Conservation (phyloP, 2,113 vertebrate species). For the Pseudonaja textilis region DNA sequence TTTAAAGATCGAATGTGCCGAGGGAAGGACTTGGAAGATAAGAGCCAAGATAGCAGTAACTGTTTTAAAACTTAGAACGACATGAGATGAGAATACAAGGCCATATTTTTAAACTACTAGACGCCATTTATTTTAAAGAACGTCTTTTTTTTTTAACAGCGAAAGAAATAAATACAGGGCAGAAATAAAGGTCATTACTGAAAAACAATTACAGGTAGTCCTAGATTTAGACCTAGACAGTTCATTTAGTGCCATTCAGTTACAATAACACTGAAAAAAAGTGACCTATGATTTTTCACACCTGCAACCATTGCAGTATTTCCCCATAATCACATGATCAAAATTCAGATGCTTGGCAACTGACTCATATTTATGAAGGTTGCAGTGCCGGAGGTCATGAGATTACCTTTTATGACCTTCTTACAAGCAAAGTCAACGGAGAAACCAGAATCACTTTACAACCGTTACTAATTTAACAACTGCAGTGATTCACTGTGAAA, state of each 20-base stretch:
- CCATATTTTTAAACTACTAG: not conserved
- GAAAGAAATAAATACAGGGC: not conserved
- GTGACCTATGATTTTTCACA: not conserved
- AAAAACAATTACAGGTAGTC: not conserved
- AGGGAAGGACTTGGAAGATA: not conserved
- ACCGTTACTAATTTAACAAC: not conserved
- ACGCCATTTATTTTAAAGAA: not conserved
- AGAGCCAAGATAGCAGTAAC: not conserved
- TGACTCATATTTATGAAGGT: not conserved
- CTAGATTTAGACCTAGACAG: not conserved
- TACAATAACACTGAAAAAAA: not conserved
- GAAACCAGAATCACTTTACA: not conserved
- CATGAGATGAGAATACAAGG: not conserved
- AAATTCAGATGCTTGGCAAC: not conserved
- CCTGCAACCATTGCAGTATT: not conserved
- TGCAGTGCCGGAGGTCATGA: not conserved
- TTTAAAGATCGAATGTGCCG: not conserved
- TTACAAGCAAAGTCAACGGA: not conserved
- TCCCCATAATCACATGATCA: not conserved
- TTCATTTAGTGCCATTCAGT: not conserved
- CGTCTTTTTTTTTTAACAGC: not conserved
- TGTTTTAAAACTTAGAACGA: not conserved
- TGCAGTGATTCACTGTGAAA: not conserved
- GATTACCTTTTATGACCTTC: not conserved
- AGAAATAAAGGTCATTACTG: not conserved